Evolutionary conservation across 2,797 vertebrate genomes (phyloP).

Genomic region (Vireo griseus): DNA sequence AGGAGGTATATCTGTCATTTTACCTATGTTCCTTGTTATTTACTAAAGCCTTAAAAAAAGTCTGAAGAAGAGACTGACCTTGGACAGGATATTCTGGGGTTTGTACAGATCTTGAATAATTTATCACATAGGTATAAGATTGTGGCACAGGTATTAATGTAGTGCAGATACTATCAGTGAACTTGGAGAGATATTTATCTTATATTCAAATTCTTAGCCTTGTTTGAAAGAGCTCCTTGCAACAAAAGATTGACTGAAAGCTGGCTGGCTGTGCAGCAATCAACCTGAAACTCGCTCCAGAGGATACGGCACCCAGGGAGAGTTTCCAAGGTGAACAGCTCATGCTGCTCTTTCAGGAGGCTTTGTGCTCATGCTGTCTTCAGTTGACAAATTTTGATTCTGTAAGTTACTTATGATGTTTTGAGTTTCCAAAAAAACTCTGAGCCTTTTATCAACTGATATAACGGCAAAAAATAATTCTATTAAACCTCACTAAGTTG

Average conservation of each 20-base stretch:
- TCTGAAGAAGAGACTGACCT: neutral
- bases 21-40: neutral
- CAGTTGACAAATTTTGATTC: constrained; percentile 42
- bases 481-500: constrained; percentile 23
- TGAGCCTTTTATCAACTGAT: constrained; percentile 46
- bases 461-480: constrained; percentile 47
- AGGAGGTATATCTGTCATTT: neutral
- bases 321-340: neutral
- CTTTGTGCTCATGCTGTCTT: constrained; percentile 36
- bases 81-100: neutral
- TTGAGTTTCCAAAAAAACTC: constrained; percentile 41
- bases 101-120: neutral
- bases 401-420: constrained; percentile 25
- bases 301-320: neutral
- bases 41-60: neutral
- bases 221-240: neutral
- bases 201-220: neutral
- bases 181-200: neutral
- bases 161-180: neutral
- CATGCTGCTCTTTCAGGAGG: neutral
- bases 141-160: neutral
- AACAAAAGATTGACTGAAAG: neutral
- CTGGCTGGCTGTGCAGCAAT: neutral
- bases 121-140: neutral
- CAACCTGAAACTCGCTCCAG: neutral